Evolutionary conservation across 2,888 invertebrate genomes (phyloP).

Genomic region (Lysandra bellargus): DNA sequence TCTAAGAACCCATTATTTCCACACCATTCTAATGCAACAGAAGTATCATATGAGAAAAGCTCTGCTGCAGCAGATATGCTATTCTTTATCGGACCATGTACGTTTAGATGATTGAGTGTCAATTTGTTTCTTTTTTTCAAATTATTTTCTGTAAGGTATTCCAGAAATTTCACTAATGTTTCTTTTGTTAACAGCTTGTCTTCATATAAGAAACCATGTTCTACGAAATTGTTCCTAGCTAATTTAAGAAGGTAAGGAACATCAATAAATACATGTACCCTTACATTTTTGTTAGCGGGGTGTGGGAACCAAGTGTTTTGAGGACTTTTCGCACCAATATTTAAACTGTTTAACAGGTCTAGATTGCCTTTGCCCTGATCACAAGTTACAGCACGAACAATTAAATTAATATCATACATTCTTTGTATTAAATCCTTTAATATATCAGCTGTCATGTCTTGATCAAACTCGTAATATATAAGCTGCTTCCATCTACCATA

Average conservation of each 20-base stretch:
- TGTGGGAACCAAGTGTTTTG: not conserved
- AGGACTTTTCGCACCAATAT: not conserved
- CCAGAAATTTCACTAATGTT: not conserved
- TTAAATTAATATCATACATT: not conserved
- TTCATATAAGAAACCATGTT: not conserved
- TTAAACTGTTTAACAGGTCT: not conserved
- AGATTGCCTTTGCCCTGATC: not conserved
- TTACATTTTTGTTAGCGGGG: not conserved
- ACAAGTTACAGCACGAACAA: not conserved
- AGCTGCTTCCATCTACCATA: not conserved
- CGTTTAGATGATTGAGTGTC: not conserved
- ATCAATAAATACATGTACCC: not conserved
- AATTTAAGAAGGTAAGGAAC: not conserved
- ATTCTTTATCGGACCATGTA: not conserved
- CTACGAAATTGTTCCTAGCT: not conserved
- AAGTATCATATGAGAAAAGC: not conserved
- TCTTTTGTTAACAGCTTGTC: not conserved
- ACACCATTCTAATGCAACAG: not conserved
- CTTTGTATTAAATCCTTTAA: not conserved
- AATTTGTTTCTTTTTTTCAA: not conserved
- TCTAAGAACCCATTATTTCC: not conserved
- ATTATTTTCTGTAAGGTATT: not conserved
- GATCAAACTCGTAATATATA: not conserved
- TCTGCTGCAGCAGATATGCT: not conserved
- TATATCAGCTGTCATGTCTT: not conserved